Base-by-base conservation (phyloP, 2,797 vertebrate genomes). In the Chaetophractus vellerosus region DNA sequence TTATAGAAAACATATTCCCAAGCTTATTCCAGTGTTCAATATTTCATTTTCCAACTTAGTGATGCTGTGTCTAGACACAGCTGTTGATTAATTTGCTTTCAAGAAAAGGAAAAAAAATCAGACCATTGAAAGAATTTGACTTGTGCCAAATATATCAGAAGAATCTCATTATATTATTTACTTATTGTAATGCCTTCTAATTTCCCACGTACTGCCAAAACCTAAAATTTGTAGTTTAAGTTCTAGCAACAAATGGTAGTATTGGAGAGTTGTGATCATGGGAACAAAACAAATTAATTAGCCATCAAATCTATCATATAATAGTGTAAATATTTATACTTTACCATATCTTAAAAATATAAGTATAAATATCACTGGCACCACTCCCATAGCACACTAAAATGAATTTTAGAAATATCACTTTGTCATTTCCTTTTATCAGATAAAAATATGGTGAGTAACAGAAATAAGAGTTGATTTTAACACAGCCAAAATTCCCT, bases 101-200 rank as follows among this genome's bases (percentile, higher is more conserved):
- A 93, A 72, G 23, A 76, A 41, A 31, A 69, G 63, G 79, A 79
- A 31, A 7, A 84, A 68, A 63, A 41, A 57, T 15, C 33, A 79
- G 23, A n/a, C 15, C 61, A 68, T 6, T 71, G 72, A 75, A n/a
- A 75, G 72, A 50, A 75, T 45, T n/a, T 50, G 31, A 84, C 26
- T 64, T 68, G 28, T 55, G 61, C 14, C 76, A 91, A 72, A 76
- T 80, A 45, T 64, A 91, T 41, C 16, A 59, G 12, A 31, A 93
- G 41, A 81, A 85, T 88, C 14, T 82, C 63, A 64, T 78, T 79
- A 63, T 21, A 28, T 88, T 85, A 68, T 55, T 87, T 92, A 90
- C 81, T 88, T 90, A 90, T 74, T 96, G 5, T 41, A 96, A 74
- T 61, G 50, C 8, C 52, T 86, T 88, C 26, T 80, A 48, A 72